Evolutionary conservation across 1,140 invertebrate species (phyloP), one percentile per base, ranked within the genome.

Genomic region (Drosophila parvula): DNA sequence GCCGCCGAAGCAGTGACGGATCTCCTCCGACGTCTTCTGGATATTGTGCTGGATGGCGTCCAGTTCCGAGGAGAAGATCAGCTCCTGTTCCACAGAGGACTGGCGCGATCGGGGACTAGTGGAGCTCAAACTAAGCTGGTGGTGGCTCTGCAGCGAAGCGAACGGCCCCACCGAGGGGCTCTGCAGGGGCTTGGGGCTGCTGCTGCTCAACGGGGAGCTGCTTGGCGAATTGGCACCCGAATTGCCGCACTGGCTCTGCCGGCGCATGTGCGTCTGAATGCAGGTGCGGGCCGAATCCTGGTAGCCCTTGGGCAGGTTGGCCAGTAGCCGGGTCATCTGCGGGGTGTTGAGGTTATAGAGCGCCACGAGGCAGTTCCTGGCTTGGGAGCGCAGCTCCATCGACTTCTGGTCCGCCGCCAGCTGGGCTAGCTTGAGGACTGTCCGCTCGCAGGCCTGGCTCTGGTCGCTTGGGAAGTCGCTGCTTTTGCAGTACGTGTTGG

Each of bases 281-380:
- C 98, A 94, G 47, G 95, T 95, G 58, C 95, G 95, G 40, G 97
- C 97, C 30, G 96, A 94, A 79, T 97, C 96, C 94, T 97, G 94
- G 91, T 96, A 97, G 63, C 95, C 95, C 90, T 97, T 96, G 16
- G 97, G 96, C 63, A 99, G 93, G 62, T 95, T 95, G 41, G 96
- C 95, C 75, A 99, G 93, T 64, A 98, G 94, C 91, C 96, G 94
- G 11, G 97, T 98, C 91, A 94, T 94, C 92, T 94, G 90, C 3
- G 97, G 95, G 43, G 96, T 95, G 93, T 98, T 98, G 61, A 97
- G 94, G 93, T 98, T 97, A 92, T 98, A 99, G 28, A 99, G 93
- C 6, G 96, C 95, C 47, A 97, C 95, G 45, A 99, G 93, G 43
- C 97, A 96, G 48, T 95, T 94, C 64, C 97, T 95, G 4, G 98